Conservation (phyloP, 1,140 invertebrate species). For the Octopus bimaculoides region DNA sequence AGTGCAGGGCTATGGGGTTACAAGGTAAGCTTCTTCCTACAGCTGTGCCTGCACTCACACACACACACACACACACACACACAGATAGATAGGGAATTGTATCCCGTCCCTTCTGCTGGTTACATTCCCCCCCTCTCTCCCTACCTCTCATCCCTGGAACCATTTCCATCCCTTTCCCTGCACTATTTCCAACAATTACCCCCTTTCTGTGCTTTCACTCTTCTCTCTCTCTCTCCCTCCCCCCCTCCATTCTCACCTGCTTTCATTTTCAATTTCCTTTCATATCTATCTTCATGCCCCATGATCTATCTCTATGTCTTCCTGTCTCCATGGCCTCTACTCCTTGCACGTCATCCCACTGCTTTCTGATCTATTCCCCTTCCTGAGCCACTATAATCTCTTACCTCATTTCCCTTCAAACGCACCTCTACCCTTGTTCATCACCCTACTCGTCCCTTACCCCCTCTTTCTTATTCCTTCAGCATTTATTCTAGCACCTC, state of each 20-base stretch:
- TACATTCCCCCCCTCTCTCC: not conserved
- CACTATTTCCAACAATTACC: not conserved
- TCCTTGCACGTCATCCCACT: not conserved
- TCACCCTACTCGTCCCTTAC: not conserved
- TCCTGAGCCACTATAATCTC: not conserved
- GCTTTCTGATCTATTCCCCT: not conserved
- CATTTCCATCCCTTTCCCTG: not conserved
- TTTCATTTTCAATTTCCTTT: not conserved
- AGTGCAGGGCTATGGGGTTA: too few species aligned
- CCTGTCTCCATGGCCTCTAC: not conserved
- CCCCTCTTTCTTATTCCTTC: too few species aligned
- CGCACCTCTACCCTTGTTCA: not conserved
- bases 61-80: too few species aligned
- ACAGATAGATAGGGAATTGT: too few species aligned
- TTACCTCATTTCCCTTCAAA: not conserved
- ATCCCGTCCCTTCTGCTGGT: not conserved
- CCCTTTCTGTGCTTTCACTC: not conserved
- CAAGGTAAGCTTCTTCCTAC: too few species aligned
- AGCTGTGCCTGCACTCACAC: too few species aligned
- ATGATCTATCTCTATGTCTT: not conserved
- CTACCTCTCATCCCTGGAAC: not conserved
- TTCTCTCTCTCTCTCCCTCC: not conserved
- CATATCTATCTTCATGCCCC: not conserved
- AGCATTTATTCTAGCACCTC: too few species aligned
- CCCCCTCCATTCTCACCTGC: not conserved